Evolutionary conservation across 2,113 vertebrate genomes (phyloP).

Genomic region (Galeopterus variegatus): DNA sequence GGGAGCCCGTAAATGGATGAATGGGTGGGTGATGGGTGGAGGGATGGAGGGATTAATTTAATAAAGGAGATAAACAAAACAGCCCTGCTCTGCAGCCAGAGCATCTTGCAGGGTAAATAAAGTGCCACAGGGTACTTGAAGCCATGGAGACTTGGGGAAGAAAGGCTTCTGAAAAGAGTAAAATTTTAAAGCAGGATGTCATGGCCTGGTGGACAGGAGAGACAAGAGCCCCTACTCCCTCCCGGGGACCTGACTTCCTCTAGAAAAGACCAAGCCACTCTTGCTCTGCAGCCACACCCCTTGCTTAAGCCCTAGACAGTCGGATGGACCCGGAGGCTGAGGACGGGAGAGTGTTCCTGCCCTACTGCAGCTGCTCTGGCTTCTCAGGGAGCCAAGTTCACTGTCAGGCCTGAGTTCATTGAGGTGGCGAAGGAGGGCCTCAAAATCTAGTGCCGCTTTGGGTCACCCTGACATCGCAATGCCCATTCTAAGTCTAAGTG

Average conservation of each 20-base stretch:
- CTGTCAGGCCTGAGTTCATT: not conserved
- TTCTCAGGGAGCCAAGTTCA: not conserved
- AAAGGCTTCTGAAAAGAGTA: not conserved
- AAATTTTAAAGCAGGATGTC: not conserved
- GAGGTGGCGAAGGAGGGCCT: not conserved
- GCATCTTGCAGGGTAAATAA: not conserved
- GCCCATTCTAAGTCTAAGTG: not conserved
- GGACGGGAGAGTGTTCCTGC: not conserved
- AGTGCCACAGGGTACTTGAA: accelerated
- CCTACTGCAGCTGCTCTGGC: not conserved
- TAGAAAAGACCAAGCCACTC: not conserved
- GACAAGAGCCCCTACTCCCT: not conserved
- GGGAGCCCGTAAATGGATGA: not conserved
- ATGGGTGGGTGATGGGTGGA: no score
- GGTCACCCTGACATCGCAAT: not conserved
- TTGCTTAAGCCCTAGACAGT: not conserved
- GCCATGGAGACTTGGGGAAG: not conserved
- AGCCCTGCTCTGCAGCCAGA: not conserved
- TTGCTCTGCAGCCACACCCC: not conserved
- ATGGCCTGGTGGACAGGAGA: not conserved
- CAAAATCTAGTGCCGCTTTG: not conserved
- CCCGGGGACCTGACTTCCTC: not conserved
- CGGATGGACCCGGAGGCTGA: not conserved
- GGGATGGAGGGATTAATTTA: not conserved
- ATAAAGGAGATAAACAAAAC: not conserved